Conservation (phyloP, 23 tunicate genomes). For the Clavelina lepadiformis region DNA sequence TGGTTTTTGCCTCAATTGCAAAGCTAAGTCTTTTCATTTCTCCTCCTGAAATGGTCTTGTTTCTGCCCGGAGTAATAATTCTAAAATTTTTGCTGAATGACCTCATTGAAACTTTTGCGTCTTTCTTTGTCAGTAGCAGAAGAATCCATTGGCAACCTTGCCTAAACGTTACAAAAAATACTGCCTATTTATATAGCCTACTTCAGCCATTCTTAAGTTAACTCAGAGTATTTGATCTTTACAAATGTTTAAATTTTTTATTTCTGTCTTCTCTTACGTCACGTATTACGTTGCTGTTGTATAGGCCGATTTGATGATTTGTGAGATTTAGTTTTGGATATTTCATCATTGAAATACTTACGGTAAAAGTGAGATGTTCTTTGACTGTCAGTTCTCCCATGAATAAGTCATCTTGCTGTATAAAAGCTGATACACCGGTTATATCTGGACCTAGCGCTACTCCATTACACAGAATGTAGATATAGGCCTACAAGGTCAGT, state of each 20-base stretch:
- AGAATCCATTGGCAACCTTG: conserved; percentile 47
- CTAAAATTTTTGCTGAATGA: conserved; percentile 47
- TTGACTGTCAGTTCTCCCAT: conserved; percentile 83
- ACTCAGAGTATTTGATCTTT: too few species aligned
- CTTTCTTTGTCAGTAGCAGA: conserved; percentile 34
- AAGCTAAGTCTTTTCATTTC: conserved; percentile 74
- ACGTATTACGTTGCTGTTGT: too few species aligned
- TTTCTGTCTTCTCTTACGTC: too few species aligned
- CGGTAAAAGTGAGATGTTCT: conserved; percentile 68
- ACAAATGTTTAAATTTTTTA: too few species aligned
- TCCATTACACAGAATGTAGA: conserved; percentile 54
- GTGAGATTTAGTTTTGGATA: too few species aligned
- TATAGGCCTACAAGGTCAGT: too few species aligned
- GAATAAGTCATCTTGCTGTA: conserved; percentile 91
- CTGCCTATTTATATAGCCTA: too few species aligned
- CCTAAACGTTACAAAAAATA: too few species aligned
- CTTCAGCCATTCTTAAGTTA: too few species aligned
- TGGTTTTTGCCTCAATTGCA: conserved; percentile 59
- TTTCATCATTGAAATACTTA: too few species aligned
- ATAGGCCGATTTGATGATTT: too few species aligned
- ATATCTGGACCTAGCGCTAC: conserved; percentile 48
- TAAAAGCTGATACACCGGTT: conserved; percentile 66
- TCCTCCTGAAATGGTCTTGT: conserved; percentile 77
- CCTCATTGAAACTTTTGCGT: conserved; percentile 47
- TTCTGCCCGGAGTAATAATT: conserved; percentile 57